Evolutionary conservation across 2,113 vertebrate species (phyloP).

Genomic region (Ondatra zibethicus): DNA sequence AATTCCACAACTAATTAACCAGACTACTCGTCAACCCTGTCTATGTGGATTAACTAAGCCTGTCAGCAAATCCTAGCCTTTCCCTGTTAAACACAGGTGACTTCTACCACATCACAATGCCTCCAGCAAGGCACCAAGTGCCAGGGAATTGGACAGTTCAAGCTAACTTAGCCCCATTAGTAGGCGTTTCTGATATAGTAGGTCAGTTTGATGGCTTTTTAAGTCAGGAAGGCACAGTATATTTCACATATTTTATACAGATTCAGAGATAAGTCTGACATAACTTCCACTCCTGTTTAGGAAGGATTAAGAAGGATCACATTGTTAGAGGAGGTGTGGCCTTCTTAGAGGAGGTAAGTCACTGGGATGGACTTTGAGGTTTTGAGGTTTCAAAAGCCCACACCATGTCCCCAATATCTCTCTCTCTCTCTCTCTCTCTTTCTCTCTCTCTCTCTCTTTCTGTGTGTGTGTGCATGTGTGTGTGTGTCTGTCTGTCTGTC

Average conservation of each 20-base stretch:
- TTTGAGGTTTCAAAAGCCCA: background rate
- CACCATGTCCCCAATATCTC: background rate
- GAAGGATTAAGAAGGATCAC: background rate
- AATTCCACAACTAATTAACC: slow-evolving; percentile 72
- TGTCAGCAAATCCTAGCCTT: slow-evolving; percentile 45
- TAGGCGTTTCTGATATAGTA: background rate
- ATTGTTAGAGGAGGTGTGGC: background rate
- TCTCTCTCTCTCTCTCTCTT: too few species aligned
- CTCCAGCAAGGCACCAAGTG: background rate
- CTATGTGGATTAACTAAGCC: slow-evolving; percentile 60
- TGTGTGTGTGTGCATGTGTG: too few species aligned
- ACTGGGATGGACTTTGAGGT: background rate
- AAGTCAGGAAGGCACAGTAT: background rate
- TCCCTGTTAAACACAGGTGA: slow-evolving; percentile 34
- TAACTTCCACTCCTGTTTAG: background rate
- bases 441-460: too few species aligned
- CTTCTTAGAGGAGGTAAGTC: background rate
- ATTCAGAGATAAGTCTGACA: background rate
- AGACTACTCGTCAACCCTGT: slow-evolving; percentile 60
- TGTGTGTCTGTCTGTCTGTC: background rate
- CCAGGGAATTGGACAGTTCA: background rate
- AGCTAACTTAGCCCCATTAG: background rate
- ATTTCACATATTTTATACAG: background rate
- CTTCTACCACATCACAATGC: background rate
- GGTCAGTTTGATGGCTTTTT: background rate